Evolutionary conservation across 1,140 invertebrate species (phyloP).

Genomic region (Drosophila tristis): DNA sequence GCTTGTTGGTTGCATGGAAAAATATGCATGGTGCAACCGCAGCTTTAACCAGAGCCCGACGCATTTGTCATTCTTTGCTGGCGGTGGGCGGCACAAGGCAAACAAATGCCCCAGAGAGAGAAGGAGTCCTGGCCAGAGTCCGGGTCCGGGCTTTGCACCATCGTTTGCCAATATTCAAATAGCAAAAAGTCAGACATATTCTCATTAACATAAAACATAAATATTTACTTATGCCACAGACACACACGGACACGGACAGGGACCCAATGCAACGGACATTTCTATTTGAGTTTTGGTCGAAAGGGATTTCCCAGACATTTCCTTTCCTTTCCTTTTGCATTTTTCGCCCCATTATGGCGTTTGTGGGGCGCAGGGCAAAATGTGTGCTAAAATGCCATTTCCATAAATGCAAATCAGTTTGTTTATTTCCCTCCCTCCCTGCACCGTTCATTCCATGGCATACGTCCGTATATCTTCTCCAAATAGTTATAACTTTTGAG

Average conservation of each 20-base stretch:
- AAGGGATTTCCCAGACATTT: conserved; percentile 54
- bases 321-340: conserved; percentile 75
- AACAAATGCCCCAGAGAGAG: conserved; percentile 37
- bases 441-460: neutral
- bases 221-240: conserved; percentile 79
- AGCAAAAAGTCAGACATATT: conserved; percentile 82
- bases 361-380: conserved; percentile 24
- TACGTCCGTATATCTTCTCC: conserved; percentile 56
- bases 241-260: conserved; percentile 26
- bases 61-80: conserved; percentile 74
- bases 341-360: conserved; percentile 64
- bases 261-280: conserved; percentile 45
- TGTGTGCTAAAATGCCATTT: conserved; percentile 71
- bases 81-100: neutral
- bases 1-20: conserved; percentile 46
- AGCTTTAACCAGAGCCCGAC: conserved; percentile 70
- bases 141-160: conserved; percentile 20
- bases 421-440: conserved; percentile 54
- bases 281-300: conserved; percentile 71
- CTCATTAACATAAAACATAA: conserved; percentile 84
- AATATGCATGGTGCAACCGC: conserved; percentile 68
- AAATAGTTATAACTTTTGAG: conserved; percentile 75
- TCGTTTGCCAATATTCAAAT: conserved; percentile 81
- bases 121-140: conserved; percentile 38
- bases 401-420: conserved; percentile 82